Evolutionary conservation across 2,888 invertebrate genomes (phyloP), one percentile per base, ranked within the genome.

Genomic region (Eupithecia insigniata): DNA sequence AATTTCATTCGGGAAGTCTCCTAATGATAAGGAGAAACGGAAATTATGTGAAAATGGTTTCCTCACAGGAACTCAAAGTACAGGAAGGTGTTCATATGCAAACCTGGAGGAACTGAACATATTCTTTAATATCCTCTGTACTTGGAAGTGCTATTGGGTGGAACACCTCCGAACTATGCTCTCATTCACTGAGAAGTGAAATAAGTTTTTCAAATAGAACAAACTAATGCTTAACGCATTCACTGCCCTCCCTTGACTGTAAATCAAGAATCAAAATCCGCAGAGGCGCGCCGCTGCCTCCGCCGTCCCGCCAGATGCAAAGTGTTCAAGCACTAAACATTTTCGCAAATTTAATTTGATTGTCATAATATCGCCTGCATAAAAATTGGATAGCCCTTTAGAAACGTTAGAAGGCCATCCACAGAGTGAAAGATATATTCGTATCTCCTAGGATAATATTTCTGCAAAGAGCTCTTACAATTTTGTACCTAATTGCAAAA

Each of bases 21-120:
- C 66, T 82, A 82, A 81, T 83, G 81, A 84, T 83, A 82, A 81
- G 77, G 46, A 16, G 61, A n/a, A 43, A 32, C 75, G 82, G 67
- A 85, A 85, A 83, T 85, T 72, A 82, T 84, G 85, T 84, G 84
- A 82, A 84, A 85, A 87, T 86, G 85, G 85, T 88, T 88, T 87
- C 82, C 85, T 82, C 81, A 75, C 76, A 75, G 81, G 71, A 77
- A 81, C 77, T 12, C 26, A 55, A 22, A 74, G 78, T 30, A 58
- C 28, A 28, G 18, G 71, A 78, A 79, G 79, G 76, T 76, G 72
- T 74, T 75, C 67, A 71, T 67, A 75, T 73, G 78, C 72, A 74
- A 79, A 81, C 78, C 81, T 75, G 71, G 76, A 43, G 71, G 76
- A 79, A 77, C 75, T 62, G 80, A 78, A 71, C 71, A 39, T 60